phyloP scores from a whole-genome alignment of 2,797 vertebrate genomes.

The Luscinia luscinia region DNA sequence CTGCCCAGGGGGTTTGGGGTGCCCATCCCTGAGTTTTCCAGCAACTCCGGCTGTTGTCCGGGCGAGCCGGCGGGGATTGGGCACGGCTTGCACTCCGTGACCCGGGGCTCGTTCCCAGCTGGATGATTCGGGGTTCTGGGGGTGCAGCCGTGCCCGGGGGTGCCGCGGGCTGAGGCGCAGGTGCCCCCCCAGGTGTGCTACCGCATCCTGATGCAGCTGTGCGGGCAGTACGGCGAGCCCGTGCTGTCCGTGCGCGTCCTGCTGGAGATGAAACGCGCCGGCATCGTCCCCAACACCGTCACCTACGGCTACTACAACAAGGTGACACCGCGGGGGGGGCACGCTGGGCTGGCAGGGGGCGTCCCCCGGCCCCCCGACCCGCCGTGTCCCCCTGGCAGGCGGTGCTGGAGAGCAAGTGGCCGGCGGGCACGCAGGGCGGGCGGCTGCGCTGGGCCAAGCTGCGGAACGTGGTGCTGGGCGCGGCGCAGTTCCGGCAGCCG shows the following conservation, averaged over 20 bases:
- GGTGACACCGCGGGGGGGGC: constrained; percentile 63
- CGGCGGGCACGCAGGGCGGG: constrained; percentile 87
- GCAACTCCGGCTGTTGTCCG: rapidly evolving
- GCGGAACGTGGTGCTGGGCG: constrained; percentile 90
- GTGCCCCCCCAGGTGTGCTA: constrained; percentile 86
- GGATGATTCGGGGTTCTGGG: rapidly evolving
- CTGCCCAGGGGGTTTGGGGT: too few species aligned
- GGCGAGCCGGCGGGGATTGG: rapidly evolving
- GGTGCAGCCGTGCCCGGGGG: rapidly evolving
- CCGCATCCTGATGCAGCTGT: constrained; percentile 94
- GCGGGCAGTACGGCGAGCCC: constrained; percentile 92
- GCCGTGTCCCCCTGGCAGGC: constrained; percentile 75
- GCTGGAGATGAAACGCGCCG: constrained; percentile 94
- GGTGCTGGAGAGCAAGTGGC: constrained; percentile 95
- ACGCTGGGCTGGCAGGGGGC: too few species aligned
- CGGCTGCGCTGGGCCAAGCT: constrained; percentile 94
- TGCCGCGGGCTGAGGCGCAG: rapidly evolving
- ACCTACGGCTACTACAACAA: constrained; percentile 98
- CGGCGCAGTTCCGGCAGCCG: constrained; percentile 91
- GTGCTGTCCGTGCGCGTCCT: constrained; percentile 91
- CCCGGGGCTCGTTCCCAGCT: not conserved
- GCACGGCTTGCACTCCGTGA: too few species aligned
- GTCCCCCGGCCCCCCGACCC: not conserved
- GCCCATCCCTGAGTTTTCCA: not conserved
- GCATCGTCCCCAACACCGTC: constrained; percentile 93